Conservation (phyloP, 2,888 invertebrate species). For the Xestoiulus laeticollis region DNA sequence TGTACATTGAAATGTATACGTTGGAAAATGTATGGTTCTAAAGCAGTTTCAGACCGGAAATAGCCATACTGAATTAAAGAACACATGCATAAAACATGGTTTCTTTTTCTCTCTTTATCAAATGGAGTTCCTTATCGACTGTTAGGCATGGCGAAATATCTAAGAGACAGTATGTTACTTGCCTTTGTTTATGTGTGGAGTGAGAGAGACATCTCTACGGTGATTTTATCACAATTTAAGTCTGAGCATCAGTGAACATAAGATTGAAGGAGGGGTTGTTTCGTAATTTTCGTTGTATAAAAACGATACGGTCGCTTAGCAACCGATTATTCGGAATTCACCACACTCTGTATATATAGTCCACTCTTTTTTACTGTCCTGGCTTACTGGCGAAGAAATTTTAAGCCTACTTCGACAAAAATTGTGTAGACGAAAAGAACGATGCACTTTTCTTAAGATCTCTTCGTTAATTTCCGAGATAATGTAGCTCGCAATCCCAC, state of each 20-base stretch:
- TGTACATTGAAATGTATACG: too few relatives aligned
- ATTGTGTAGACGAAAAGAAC: background rate
- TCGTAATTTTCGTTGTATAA: background rate
- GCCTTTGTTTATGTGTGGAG: background rate
- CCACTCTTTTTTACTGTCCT: background rate
- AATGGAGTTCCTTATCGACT: background rate
- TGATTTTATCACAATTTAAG: constrained; percentile 38
- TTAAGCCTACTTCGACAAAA: background rate
- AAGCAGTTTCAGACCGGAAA: background rate
- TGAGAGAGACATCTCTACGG: background rate
- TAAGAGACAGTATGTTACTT: background rate
- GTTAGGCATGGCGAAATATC: background rate
- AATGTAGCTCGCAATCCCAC: background rate
- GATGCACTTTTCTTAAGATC: background rate
- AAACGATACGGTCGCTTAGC: constrained; percentile 41
- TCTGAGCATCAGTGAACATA: background rate
- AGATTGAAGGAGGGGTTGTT: constrained; percentile 3
- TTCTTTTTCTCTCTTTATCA: background rate
- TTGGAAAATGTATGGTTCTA: background rate
- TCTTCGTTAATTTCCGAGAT: background rate
- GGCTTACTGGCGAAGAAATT: background rate
- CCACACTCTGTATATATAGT: background rate
- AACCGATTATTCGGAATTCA: constrained; percentile 15
- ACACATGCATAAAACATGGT: background rate
- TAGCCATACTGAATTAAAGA: background rate